These are phyloP conservation scores for Xestobium rufovillosum DNA, from an alignment of 2,888 invertebrate species.

Conservation along the genomic window DNA sequence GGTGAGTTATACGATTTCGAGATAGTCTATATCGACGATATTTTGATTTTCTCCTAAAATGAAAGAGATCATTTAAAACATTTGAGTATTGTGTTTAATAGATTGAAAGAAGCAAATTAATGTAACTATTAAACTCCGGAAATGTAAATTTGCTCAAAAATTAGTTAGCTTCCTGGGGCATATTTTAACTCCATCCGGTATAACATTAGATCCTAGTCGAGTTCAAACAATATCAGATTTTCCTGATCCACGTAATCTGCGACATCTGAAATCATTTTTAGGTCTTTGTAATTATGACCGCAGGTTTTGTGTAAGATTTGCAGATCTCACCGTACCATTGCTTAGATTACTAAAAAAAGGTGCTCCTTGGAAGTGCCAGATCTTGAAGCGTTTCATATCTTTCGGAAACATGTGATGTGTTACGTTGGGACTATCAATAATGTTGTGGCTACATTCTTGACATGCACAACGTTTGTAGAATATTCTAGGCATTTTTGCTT, in stretches of 20 bases:
- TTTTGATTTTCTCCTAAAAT: not conserved
- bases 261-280: constrained; percentile 16
- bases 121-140: not conserved
- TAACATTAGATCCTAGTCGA: constrained; percentile 14
- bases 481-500: too few relatives aligned
- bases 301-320: constrained; percentile 7
- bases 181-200: constrained; percentile 1
- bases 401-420: too few relatives aligned
- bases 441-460: too few relatives aligned
- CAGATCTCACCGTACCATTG: not conserved
- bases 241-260: constrained; percentile 21
- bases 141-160: constrained; percentile 3
- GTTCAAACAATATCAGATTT: constrained; percentile 23
- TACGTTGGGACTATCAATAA: too few relatives aligned
- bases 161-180: constrained; percentile 1
- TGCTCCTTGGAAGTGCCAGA: constrained; percentile 7
- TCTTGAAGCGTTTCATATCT: too few relatives aligned
- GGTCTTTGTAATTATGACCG: constrained; percentile 17
- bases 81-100: not conserved
- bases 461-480: too few relatives aligned
- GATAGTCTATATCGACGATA: not conserved
- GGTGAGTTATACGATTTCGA: not conserved
- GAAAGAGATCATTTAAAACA: constrained; percentile 5
- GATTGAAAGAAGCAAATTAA: not conserved
- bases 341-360: constrained; percentile 7